These are phyloP conservation scores for Palythoa heliodiscus DNA, from an alignment of 92 coral and sea anemone species.

Conservation along the genomic window DNA sequence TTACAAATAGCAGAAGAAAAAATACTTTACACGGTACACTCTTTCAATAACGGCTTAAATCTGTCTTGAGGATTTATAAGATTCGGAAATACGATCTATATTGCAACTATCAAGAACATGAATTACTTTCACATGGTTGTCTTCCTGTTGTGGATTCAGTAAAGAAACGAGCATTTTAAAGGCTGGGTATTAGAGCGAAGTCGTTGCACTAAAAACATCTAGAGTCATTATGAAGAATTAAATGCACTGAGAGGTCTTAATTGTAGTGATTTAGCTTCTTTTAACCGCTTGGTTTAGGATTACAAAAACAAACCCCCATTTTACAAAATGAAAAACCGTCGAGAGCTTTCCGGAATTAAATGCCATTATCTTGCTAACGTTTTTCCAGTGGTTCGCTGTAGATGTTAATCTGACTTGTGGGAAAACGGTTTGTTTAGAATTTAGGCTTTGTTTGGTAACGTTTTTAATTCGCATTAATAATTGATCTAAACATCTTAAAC, in stretches of 20 bases:
- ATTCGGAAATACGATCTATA: slow-evolving; percentile 1
- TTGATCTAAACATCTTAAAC: too few relatives aligned
- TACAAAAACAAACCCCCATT: background rate
- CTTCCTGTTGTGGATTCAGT: background rate
- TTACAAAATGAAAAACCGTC: background rate
- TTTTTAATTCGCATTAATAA: too few relatives aligned
- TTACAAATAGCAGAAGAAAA: background rate
- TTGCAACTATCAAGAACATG: background rate
- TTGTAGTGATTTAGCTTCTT: background rate
- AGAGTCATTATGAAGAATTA: background rate
- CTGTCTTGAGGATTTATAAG: background rate
- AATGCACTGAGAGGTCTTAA: too few relatives aligned
- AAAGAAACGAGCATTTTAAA: background rate
- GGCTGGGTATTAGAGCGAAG: background rate
- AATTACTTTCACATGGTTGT: background rate
- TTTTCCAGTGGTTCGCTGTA: background rate
- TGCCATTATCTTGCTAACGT: background rate
- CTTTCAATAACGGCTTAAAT: background rate
- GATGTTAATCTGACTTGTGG: too few relatives aligned
- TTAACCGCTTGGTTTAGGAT: background rate
- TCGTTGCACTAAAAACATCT: background rate
- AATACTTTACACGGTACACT: background rate
- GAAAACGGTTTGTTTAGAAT: too few relatives aligned
- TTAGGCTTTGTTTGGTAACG: too few relatives aligned
- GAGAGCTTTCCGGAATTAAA: background rate